Conservation (phyloP, 2,113 vertebrate species). For the Neodontobutis hainanensis region DNA sequence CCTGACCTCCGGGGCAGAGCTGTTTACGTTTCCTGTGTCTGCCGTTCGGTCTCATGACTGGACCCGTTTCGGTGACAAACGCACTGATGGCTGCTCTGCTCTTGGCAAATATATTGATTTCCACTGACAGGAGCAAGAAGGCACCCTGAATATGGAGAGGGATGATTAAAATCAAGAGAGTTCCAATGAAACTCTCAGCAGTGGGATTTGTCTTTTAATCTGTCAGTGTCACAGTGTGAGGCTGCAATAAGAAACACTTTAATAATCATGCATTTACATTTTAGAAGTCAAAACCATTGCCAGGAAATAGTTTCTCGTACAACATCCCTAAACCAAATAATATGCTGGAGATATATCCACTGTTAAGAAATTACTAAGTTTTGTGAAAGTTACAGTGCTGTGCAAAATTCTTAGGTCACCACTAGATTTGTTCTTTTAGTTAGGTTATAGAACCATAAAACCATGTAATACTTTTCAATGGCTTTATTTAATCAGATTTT, state of each 20-base stretch:
- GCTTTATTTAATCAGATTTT: no score
- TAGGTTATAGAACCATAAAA: no score
- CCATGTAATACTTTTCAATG: no score
- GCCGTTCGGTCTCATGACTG: slow-evolving; percentile 32
- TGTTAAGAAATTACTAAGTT: no score
- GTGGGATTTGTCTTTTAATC: not conserved
- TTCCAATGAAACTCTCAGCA: not conserved
- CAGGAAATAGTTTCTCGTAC: no score
- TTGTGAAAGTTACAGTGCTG: no score
- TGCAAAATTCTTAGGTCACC: no score
- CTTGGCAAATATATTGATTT: not conserved
- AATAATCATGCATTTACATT: not conserved
- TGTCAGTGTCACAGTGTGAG: not conserved
- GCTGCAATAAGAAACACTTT: not conserved
- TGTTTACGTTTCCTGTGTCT: slow-evolving; percentile 59
- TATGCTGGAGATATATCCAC: no score
- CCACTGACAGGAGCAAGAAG: slow-evolving; percentile 2
- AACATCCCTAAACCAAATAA: no score
- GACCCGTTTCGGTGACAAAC: slow-evolving; percentile 4
- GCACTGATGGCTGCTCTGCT: slow-evolving; percentile 9
- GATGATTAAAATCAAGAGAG: not conserved
- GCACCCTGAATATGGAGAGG: slow-evolving; percentile 23
- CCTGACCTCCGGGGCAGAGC: slow-evolving; percentile 45
- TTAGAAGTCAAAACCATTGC: not conserved
- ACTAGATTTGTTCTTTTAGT: no score